Conservation (phyloP, 2,888 invertebrate genomes). For the Malthinus flaveolus region DNA sequence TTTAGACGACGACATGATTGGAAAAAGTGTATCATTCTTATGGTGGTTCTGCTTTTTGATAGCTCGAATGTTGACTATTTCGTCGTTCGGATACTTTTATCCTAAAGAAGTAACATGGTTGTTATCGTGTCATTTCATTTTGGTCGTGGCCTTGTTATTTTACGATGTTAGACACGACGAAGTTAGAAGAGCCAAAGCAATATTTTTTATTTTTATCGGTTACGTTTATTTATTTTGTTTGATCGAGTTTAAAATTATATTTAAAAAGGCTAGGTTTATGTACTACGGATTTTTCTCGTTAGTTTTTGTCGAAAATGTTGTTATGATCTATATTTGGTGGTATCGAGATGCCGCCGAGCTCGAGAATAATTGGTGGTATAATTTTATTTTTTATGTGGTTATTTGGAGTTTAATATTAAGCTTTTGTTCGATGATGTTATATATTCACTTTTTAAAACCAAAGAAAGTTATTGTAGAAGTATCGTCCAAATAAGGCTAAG, state of each 20-base stretch:
- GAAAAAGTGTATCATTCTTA: constrained; percentile 68
- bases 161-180: constrained; percentile 64
- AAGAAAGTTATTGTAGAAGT: constrained; percentile 49
- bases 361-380: constrained; percentile 68
- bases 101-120: constrained; percentile 64
- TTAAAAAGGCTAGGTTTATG: constrained; percentile 72
- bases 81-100: constrained; percentile 71
- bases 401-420: constrained; percentile 63
- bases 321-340: constrained; percentile 74
- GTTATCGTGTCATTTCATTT: constrained; percentile 64
- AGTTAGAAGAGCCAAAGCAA: constrained; percentile 46
- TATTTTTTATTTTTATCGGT: constrained; percentile 72
- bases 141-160: constrained; percentile 67
- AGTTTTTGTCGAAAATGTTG: constrained; percentile 67
- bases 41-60: constrained; percentile 78
- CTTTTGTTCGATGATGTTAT: constrained; percentile 64
- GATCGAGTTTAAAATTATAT: constrained; percentile 79
- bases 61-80: constrained; percentile 71
- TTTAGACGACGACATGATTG: constrained; percentile 74
- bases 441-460: constrained; percentile 67
- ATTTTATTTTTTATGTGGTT: constrained; percentile 66
- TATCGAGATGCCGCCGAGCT: constrained; percentile 58
- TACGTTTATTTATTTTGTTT: constrained; percentile 76
- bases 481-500: background rate
- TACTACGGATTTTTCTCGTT: constrained; percentile 69